Evolutionary conservation across 1,140 invertebrate genomes (phyloP).

Genomic region (Trichoplusia ni): DNA sequence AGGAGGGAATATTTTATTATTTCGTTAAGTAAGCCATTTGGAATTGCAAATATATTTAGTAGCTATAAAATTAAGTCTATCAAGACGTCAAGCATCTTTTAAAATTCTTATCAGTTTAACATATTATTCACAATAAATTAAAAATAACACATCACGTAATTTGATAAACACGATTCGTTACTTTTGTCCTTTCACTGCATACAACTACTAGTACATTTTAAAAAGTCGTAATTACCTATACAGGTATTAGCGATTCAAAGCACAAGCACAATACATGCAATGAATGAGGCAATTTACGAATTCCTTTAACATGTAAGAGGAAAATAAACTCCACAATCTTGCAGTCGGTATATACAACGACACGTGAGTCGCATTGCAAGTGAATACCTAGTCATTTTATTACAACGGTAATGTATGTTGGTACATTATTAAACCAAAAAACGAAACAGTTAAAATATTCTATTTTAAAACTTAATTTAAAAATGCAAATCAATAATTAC

Average conservation of each 20-base stretch:
- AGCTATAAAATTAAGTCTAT: slow-evolving; percentile 1
- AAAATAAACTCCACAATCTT: background rate
- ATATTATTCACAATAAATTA: background rate
- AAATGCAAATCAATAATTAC: background rate
- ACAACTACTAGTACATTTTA: too few relatives aligned
- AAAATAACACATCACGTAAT: background rate
- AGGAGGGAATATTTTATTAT: slow-evolving; percentile 2
- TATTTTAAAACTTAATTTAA: too few relatives aligned
- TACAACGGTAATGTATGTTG: too few relatives aligned
- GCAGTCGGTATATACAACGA: background rate
- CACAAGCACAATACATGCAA: background rate
- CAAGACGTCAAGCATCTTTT: background rate
- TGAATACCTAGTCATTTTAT: slow-evolving; percentile 4
- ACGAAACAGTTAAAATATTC: too few relatives aligned
- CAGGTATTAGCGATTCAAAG: background rate
- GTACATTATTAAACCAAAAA: too few relatives aligned
- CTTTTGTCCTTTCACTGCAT: background rate
- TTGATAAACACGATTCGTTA: background rate
- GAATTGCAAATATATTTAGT: slow-evolving; percentile 23
- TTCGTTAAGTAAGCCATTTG: slow-evolving; percentile 19
- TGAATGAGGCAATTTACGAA: background rate
- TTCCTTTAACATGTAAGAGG: background rate
- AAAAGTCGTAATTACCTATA: background rate
- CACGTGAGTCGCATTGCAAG: background rate
- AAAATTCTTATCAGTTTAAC: background rate